Percentiles rank a stretch among this genome's conserved stretches.
phyloP scores from a whole-genome alignment of 2,797 vertebrate species.

The Spinus pinus region DNA sequence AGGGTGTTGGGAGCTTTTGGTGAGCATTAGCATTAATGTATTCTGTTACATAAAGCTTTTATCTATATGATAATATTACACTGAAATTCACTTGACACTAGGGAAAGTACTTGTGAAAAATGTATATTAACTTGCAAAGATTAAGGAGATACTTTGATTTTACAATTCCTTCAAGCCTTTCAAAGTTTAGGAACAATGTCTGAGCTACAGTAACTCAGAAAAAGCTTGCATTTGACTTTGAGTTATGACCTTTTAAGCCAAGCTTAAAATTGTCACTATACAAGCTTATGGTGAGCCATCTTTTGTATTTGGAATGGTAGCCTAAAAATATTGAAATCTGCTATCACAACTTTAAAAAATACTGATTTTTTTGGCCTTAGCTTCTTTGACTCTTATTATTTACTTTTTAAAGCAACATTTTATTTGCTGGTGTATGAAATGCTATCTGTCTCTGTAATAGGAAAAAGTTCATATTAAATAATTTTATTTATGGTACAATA shows the following conservation, averaged over 20 bases:
- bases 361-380: neutral
- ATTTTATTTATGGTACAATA: neutral
- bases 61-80: neutral
- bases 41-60: neutral
- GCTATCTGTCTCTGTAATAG: neutral
- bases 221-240: neutral
- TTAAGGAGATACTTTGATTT: neutral
- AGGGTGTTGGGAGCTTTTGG: neutral
- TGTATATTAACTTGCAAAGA: neutral
- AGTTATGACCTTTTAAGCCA: neutral
- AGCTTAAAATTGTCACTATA: neutral
- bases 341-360: neutral
- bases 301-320: slow-evolving; percentile 6
- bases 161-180: neutral
- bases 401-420: neutral
- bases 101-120: neutral
- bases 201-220: neutral
- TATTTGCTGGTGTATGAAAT: neutral
- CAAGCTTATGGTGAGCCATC: neutral
- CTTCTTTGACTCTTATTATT: neutral
- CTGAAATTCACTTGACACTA: neutral
- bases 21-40: neutral
- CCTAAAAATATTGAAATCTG: neutral
- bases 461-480: neutral
- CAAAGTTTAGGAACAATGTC: neutral